A percentile compares a stretch with the other conserved stretches of the same genome.
phyloP scores from a whole-genome alignment of 1,140 invertebrate genomes.

The Cepaea nemoralis region DNA sequence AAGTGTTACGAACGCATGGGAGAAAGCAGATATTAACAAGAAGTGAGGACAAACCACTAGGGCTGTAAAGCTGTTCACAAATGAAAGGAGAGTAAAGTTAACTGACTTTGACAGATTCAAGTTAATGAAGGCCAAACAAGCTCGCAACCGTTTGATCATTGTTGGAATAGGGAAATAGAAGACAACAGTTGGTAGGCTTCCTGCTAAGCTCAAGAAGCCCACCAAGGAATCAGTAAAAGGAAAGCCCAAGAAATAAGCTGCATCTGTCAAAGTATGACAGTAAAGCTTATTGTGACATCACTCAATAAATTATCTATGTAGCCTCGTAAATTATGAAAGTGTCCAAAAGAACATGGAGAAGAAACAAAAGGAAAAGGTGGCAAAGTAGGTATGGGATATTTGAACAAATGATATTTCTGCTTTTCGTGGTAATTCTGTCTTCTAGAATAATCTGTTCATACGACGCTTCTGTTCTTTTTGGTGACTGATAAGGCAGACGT shows the following conservation, averaged over 20 bases:
- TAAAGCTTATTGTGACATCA: too few species aligned
- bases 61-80: slow-evolving; percentile 80
- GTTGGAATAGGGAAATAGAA: slow-evolving; percentile 85
- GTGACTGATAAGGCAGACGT: too few species aligned
- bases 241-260: slow-evolving; percentile 25
- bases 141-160: slow-evolving; percentile 88
- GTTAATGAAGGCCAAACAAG: slow-evolving; percentile 87
- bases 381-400: too few species aligned
- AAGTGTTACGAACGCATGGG: slow-evolving; percentile 91
- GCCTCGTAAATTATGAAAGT: too few species aligned
- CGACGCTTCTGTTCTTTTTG: too few species aligned
- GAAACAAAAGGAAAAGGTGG: too few species aligned
- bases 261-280: background rate
- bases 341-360: too few species aligned
- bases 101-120: slow-evolving; percentile 97
- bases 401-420: too few species aligned
- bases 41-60: slow-evolving; percentile 73
- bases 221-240: slow-evolving; percentile 39
- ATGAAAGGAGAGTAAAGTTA: slow-evolving; percentile 84
- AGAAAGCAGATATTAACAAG: slow-evolving; percentile 73
- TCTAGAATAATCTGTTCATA: too few species aligned
- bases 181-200: slow-evolving; percentile 76
- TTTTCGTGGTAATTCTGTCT: too few species aligned
- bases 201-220: slow-evolving; percentile 54
- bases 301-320: too few species aligned